A percentile compares a stretch with the other conserved stretches of the same genome.
Conservation (phyloP, 2,888 invertebrate genomes). For the Thymelicus acteon region DNA sequence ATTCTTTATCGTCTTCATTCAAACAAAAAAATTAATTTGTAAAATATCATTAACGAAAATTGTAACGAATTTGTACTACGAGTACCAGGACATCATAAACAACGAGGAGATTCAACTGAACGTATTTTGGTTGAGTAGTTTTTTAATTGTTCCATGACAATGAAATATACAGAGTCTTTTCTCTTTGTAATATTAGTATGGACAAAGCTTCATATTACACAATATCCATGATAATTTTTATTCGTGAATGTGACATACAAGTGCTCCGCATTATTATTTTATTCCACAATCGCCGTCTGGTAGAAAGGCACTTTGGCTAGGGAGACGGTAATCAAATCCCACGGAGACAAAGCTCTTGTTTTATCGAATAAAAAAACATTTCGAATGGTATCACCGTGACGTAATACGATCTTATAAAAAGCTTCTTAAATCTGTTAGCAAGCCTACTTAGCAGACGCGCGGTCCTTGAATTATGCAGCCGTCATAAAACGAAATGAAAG, state of each 20-base stretch:
- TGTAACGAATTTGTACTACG: too few relatives aligned
- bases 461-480: conserved; percentile 29
- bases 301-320: neutral
- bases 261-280: neutral
- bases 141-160: too few relatives aligned
- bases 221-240: neutral
- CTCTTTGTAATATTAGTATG: too few relatives aligned
- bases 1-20: too few relatives aligned
- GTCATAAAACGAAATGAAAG: conserved; percentile 36
- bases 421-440: conserved; percentile 33
- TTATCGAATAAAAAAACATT: conserved; percentile 16
- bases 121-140: too few relatives aligned
- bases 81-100: too few relatives aligned
- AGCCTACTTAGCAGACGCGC: conserved; percentile 23
- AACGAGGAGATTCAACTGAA: too few relatives aligned
- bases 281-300: neutral
- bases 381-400: conserved; percentile 13
- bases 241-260: neutral
- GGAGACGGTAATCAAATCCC: conserved; percentile 3
- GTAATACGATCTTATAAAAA: conserved; percentile 29
- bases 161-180: too few relatives aligned
- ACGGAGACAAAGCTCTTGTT: conserved; percentile 1
- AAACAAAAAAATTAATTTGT: too few relatives aligned
- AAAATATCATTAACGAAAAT: too few relatives aligned
- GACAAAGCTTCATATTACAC: too few relatives aligned